Evolutionary conservation across 2,113 vertebrate genomes (phyloP).

Genomic region (Cyanoramphus novaezelandiae): DNA sequence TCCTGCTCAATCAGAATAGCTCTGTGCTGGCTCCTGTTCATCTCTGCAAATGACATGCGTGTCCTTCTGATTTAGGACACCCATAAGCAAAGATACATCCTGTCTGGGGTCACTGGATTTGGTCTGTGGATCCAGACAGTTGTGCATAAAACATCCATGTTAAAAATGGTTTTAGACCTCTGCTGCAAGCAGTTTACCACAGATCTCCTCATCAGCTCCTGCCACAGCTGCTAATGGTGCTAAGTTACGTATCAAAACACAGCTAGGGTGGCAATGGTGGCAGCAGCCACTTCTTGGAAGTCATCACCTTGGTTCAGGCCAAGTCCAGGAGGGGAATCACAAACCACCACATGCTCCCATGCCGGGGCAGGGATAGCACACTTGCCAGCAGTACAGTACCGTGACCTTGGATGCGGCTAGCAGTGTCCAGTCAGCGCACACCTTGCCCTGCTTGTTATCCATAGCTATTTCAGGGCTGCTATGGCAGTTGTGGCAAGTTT

Average conservation of each 20-base stretch:
- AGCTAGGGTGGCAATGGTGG: accelerated
- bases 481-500: neutral
- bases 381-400: accelerated
- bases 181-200: neutral
- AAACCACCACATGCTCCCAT: accelerated
- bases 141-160: neutral
- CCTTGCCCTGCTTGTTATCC: accelerated
- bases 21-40: neutral
- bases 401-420: accelerated
- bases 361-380: accelerated
- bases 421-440: accelerated
- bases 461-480: accelerated
- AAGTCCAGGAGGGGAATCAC: neutral
- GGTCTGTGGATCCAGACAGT: accelerated
- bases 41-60: neutral
- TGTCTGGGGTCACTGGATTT: neutral
- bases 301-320: neutral
- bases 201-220: neutral
- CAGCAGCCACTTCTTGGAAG: neutral
- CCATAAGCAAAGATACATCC: neutral
- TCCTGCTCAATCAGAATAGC: neutral
- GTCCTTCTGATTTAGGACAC: neutral
- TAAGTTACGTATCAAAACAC: neutral
- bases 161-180: neutral
- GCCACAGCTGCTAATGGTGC: neutral